Percentiles rank a stretch among this genome's conserved stretches.
Evolutionary conservation across 1,140 invertebrate species (phyloP).

Genomic region (Thaumetopoea pityocampa): DNA sequence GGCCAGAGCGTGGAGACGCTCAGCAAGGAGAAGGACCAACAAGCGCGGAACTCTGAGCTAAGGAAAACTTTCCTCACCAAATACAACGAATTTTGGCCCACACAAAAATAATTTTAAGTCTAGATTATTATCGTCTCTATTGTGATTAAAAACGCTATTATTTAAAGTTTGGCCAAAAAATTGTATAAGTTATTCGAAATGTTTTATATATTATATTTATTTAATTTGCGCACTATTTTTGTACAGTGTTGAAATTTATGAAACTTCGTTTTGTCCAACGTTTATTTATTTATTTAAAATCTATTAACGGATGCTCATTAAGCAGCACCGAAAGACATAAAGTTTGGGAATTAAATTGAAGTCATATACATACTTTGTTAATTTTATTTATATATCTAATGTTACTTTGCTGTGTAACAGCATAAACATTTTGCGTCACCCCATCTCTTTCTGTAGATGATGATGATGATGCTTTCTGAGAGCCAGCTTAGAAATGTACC

Average conservation of each 20-base stretch:
- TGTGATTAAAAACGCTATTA: conserved; percentile 12
- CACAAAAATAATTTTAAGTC: conserved; percentile 47
- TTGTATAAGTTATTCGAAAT: conserved; percentile 15
- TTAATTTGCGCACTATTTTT: conserved; percentile 26
- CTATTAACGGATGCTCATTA: conserved; percentile 11
- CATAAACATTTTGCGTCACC: too few species aligned
- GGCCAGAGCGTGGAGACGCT: conserved; percentile 68
- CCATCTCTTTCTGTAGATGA: too few species aligned
- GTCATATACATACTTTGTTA: too few species aligned
- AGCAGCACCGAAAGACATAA: conserved; percentile 12
- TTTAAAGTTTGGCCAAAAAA: conserved; percentile 14
- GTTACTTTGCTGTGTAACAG: too few species aligned
- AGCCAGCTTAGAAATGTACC: too few species aligned
- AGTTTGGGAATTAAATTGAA: conserved; percentile 28
- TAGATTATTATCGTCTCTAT: conserved; percentile 28
- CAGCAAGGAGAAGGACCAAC: conserved; percentile 68
- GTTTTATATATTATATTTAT: conserved; percentile 22
- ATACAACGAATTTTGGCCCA: conserved; percentile 68
- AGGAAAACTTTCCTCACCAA: conserved; percentile 67
- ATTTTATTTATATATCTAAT: too few species aligned
- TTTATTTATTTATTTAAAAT: conserved; percentile 39
- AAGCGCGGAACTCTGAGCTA: conserved; percentile 63
- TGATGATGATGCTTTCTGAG: too few species aligned
- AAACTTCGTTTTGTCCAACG: conserved; percentile 33
- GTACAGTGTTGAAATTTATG: conserved; percentile 38